phyloP scores from a whole-genome alignment of 35 echinoderm and acorn worm species.

The Heliocidaris tuberculata region DNA sequence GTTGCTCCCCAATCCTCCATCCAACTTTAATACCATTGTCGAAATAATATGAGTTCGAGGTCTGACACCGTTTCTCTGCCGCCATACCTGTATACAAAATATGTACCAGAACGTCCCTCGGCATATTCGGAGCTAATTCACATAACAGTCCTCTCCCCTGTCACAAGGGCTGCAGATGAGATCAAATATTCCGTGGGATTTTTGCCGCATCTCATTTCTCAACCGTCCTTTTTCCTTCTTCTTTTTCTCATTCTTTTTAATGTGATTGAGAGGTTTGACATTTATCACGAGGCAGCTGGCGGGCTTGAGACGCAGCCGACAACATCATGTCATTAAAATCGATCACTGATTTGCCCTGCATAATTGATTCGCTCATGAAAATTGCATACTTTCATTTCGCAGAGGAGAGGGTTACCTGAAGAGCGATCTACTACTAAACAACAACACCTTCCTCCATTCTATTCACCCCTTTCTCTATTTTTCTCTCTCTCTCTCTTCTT shows the following conservation, averaged over 20 bases:
- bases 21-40: background rate
- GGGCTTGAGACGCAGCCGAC: background rate
- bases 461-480: background rate
- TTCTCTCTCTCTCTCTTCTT: background rate
- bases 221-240: background rate
- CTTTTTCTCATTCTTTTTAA: background rate
- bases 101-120: background rate
- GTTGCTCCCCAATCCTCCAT: background rate
- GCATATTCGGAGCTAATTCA: background rate
- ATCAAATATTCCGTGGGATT: constrained; percentile 3
- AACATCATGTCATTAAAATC: constrained; percentile 18
- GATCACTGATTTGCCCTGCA: background rate
- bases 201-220: background rate
- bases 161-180: background rate
- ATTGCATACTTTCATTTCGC: constrained; percentile 17
- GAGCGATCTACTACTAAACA: background rate
- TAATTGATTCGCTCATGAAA: constrained; percentile 7
- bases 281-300: background rate
- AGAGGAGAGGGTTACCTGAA: background rate
- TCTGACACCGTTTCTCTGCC: background rate
- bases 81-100: background rate
- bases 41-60: background rate
- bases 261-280: background rate
- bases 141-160: background rate
- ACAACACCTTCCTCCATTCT: background rate